Conservation (phyloP, 92 coral and sea anemone species). For the Palythoa heliodiscus region DNA sequence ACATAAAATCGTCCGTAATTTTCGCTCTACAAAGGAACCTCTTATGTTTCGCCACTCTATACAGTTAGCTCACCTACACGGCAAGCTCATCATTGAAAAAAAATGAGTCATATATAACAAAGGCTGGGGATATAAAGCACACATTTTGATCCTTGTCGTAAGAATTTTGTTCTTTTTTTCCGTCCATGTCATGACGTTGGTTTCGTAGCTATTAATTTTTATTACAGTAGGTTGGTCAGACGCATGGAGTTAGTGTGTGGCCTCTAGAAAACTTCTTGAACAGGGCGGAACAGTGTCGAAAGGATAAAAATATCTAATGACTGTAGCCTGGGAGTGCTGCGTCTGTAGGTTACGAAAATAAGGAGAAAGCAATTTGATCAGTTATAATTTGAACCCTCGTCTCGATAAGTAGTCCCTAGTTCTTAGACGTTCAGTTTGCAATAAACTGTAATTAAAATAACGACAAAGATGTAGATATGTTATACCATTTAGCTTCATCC, state of each 20-base stretch:
- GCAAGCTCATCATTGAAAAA: no score
- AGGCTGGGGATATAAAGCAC: no score
- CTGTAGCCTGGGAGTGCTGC: neutral
- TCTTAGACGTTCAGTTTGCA: neutral
- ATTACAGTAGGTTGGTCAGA: neutral
- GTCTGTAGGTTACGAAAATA: neutral
- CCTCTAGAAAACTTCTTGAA: neutral
- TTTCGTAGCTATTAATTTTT: no score
- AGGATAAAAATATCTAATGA: neutral
- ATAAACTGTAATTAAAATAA: no score
- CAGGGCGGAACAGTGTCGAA: neutral
- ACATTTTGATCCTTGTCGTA: no score
- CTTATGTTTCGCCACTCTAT: no score
- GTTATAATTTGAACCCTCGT: neutral
- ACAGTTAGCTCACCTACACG: no score
- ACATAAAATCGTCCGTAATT: no score
- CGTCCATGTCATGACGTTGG: no score
- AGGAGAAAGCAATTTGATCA: neutral
- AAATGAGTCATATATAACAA: no score
- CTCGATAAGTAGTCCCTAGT: neutral
- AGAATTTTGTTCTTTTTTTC: no score
- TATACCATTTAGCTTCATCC: neutral
- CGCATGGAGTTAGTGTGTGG: neutral
- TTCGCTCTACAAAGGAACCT: no score
- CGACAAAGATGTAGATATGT: neutral